phyloP scores from a whole-genome alignment of 2,888 invertebrate species.

The Meliscaeva auricollis region DNA sequence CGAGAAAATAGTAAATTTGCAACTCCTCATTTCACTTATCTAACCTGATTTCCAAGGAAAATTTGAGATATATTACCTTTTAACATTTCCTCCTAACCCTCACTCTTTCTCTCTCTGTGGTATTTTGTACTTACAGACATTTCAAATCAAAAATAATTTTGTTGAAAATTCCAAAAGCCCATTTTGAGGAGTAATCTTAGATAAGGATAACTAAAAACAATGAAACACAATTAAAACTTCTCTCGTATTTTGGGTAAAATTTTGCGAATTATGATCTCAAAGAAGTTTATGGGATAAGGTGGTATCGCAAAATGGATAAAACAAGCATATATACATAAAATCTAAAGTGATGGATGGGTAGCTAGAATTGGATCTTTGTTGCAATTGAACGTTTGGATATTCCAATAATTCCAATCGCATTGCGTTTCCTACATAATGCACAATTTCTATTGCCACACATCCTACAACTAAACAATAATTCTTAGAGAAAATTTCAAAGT shows the following conservation, averaged over 20 bases:
- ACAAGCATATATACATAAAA: not conserved
- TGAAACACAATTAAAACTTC: constrained; percentile 70
- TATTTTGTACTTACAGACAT: not conserved
- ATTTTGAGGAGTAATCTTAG: constrained; percentile 42
- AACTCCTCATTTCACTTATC: not conserved
- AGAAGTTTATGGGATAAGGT: constrained; percentile 8
- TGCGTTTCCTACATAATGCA: constrained; percentile 34
- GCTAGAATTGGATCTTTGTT: constrained; percentile 25
- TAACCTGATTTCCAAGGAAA: constrained; percentile 1
- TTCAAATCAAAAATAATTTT: constrained; percentile 7
- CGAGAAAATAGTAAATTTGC: not conserved
- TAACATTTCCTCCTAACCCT: not conserved
- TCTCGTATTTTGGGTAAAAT: constrained; percentile 20
- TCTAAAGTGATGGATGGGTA: not conserved
- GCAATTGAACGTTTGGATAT: constrained; percentile 35
- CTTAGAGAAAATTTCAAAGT: constrained; percentile 18
- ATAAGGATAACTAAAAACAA: constrained; percentile 64
- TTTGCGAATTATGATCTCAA: constrained; percentile 27
- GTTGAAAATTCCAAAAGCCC: constrained; percentile 39
- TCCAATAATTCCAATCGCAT: constrained; percentile 52
- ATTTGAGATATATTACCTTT: not conserved
- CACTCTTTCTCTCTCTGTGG: not conserved
- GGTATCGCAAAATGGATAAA: constrained; percentile 17
- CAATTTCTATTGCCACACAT: constrained; percentile 23
- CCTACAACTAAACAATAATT: constrained; percentile 25